Evolutionary conservation across 37 sponge, comb jelly and placozoan species (phyloP), one percentile per base, ranked within the genome.

Genomic region (Geodia barretti): DNA sequence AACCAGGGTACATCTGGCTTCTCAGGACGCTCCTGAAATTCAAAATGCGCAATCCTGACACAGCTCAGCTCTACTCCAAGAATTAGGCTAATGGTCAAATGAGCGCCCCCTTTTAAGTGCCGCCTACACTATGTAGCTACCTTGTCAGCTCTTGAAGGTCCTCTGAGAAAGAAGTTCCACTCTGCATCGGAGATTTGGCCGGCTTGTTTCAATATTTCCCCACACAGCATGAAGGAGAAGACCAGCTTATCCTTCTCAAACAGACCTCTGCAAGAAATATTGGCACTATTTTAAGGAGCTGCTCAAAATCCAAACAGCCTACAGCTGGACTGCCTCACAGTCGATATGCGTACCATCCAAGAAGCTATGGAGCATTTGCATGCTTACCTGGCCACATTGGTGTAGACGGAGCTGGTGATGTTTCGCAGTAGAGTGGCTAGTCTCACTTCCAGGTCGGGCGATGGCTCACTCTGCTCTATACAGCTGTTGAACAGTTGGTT

Each of bases 151-250:
- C 77, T 89, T 37, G 97, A 89, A 28, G 93, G 87, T 32, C 99
- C 99, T 72, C 99, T 75, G 60, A 98, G 82, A 84, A 98, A 98
- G 89, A 78, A 98, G 82, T 94, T 96, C 99, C 99, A 98, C 63
- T 98, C 99, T 20, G 70, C 91, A 81, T 79, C 80, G 60, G 82
- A 64, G 33, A 98, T 87, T n/a, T n/a, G n/a, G 0, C 87, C 91
- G 19, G 69, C 85, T 72, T 99, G 93, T 19, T 90, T 86, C 95
- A 99, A 85, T 39, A 99, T 97, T 61, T 97, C 95, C 66, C 68
- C 89, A 86, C 97, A 97, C 74, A 99, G 72, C 93, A 94, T 94
- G 83, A 99, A 99, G 37, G 97, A 97, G 88, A 95, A 96, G 42
- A 97, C 84, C 11, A 99, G 86, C 81, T 99, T 99, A 82, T 99